These are phyloP conservation scores for Natator depressus DNA, from an alignment of 2,113 vertebrate species.

Conservation along the genomic window DNA sequence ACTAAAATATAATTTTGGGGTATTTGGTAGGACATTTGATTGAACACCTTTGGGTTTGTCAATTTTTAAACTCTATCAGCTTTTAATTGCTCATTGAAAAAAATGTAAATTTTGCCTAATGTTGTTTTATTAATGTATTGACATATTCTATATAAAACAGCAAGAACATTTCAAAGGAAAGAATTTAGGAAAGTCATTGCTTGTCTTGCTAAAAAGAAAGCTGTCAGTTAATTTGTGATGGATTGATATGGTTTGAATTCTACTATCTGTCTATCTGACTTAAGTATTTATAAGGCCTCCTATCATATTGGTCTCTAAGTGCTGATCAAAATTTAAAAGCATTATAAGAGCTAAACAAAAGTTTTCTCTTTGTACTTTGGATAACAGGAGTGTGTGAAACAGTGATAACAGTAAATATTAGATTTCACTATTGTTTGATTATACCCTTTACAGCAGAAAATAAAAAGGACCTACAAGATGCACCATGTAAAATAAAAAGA, in stretches of 20 bases:
- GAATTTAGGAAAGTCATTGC: neutral
- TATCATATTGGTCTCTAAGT: neutral
- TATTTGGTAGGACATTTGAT: neutral
- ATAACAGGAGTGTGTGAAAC: neutral
- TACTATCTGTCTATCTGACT: neutral
- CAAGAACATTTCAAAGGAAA: neutral
- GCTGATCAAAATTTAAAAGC: neutral
- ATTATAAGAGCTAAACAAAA: neutral
- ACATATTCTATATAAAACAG: neutral
- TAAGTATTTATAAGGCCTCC: neutral
- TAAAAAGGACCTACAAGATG: neutral
- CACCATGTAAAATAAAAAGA: neutral
- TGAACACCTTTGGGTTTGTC: too few relatives aligned
- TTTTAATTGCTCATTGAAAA: neutral
- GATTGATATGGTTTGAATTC: neutral
- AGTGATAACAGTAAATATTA: neutral
- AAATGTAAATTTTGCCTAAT: neutral
- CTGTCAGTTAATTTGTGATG: neutral
- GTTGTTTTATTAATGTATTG: neutral
- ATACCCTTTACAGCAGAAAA: neutral
- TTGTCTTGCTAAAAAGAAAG: neutral
- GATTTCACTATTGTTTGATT: neutral
- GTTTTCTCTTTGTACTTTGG: neutral
- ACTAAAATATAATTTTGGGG: neutral
- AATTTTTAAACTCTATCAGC: neutral